Evolutionary conservation across 2,888 invertebrate species (phyloP).

Genomic region (Leptopilina myrica): DNA sequence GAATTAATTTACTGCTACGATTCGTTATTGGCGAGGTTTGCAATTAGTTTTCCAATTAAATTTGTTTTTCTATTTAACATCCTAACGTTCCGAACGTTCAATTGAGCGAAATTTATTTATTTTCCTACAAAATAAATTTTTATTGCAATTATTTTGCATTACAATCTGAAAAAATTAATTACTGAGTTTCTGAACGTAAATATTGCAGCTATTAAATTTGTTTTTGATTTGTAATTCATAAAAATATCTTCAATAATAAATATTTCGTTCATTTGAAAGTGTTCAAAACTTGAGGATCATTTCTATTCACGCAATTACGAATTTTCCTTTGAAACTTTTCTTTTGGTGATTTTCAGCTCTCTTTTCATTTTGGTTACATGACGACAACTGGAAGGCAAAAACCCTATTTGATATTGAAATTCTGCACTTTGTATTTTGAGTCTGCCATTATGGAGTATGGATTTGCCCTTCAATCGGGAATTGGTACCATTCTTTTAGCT

Average conservation of each 20-base stretch:
- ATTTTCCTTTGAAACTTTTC: conserved; percentile 27
- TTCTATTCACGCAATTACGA: too few species aligned
- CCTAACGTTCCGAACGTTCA: too few species aligned
- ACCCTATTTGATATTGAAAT: conserved; percentile 85
- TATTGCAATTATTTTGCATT: too few species aligned
- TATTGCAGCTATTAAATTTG: too few species aligned
- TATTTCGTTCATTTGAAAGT: too few species aligned
- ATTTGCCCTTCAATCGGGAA: conserved; percentile 85
- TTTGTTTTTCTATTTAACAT: background rate
- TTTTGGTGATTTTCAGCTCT: conserved; percentile 57
- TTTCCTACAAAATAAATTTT: too few species aligned
- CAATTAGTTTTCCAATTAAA: background rate
- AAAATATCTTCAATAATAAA: too few species aligned
- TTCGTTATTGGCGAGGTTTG: conserved; percentile 84
- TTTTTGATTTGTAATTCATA: too few species aligned
- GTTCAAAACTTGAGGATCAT: too few species aligned
- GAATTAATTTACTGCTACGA: conserved; percentile 83
- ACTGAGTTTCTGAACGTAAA: too few species aligned
- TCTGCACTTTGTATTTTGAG: conserved; percentile 85
- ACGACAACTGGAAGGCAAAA: conserved; percentile 79
- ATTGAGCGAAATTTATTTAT: too few species aligned
- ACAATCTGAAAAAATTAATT: too few species aligned
- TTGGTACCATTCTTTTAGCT: conserved; percentile 82
- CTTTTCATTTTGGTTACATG: conserved; percentile 65
- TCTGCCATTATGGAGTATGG: conserved; percentile 88